These are phyloP conservation scores for Diaperis boleti DNA, from an alignment of 2,888 invertebrate genomes.

Conservation along the genomic window DNA sequence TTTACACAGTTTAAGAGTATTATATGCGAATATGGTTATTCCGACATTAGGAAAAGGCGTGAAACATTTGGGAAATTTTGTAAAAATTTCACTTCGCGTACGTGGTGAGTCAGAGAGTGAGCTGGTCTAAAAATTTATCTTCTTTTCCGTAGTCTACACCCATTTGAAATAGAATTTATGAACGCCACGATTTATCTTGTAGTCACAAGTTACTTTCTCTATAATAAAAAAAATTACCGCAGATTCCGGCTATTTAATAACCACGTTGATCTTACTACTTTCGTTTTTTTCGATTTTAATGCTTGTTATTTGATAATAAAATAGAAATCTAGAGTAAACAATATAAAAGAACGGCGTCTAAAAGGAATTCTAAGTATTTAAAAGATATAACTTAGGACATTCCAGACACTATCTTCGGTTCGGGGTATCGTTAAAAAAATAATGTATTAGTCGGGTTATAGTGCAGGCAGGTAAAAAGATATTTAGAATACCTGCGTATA, in stretches of 20 bases:
- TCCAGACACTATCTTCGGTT: constrained; percentile 4
- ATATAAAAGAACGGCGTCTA: no score
- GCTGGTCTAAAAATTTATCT: not conserved
- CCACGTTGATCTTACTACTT: not conserved
- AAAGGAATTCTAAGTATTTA: constrained; percentile 26
- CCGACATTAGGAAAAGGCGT: constrained; percentile 21
- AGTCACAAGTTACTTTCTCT: not conserved
- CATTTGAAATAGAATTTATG: constrained; percentile 6
- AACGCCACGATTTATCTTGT: not conserved
- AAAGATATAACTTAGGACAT: constrained; percentile 19
- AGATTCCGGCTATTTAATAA: not conserved
- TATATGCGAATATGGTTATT: constrained; percentile 28
- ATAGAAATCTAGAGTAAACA: no score
- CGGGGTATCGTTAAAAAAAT: constrained; percentile 16
- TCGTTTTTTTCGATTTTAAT: not conserved
- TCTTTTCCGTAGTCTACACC: not conserved
- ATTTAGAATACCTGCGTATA: constrained; percentile 8
- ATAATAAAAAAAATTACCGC: not conserved
- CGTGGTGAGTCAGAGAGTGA: constrained; percentile 16
- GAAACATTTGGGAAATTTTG: constrained; percentile 13
- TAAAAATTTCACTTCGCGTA: constrained; percentile 19
- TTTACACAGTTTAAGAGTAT: constrained; percentile 4
- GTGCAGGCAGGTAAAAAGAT: constrained; percentile 17
- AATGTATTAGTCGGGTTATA: constrained; percentile 10
- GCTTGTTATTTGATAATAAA: no score